Base-by-base conservation (phyloP, 2,113 vertebrate species). In the Pseudonaja textilis region DNA sequence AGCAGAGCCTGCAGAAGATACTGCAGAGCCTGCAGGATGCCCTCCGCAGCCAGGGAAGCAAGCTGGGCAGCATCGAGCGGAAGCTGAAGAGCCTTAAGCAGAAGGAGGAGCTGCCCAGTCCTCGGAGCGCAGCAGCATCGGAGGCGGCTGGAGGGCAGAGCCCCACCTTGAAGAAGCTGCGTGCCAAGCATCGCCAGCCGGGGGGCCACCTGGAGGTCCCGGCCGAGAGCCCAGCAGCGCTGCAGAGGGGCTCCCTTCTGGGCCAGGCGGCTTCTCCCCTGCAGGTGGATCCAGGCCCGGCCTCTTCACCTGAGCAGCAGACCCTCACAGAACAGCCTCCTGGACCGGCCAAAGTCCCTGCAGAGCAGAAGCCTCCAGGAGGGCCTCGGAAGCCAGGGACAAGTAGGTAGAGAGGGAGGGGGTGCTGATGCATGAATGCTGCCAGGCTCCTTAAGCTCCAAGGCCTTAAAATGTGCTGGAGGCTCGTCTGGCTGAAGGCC, bases 1-100 rank as follows among this genome's bases (percentile, higher is more conserved):
- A 95, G 26, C 95, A 95, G 1, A 89, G 96, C 74, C 90, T 98
- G 5, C 94, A 96, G 29, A 85, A 95, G 20, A 95, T 93, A 5
- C 59, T 98, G 26, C 94, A 91, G 39, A 93, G 90, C 6, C 64
- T 98, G 47, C 96, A 91, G 25, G 95, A 96, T 1, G 95, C 96
- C 0, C 57, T 98, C 42, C 97, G 96, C n/a, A 93, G 90, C 85
- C 97, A 98, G 91, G 96, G 92, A 0, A 20, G 93, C 20, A 97
- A 96, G 81, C 95, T 98, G 69, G 95, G 52, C 1, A 94, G 90
- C 16, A 85, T 98, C 0, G 96, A 98, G 93, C 94, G 87, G 18
- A 94, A 18, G 85, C 34, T 97, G 1, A 91, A 47, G 34, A 74
- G 9, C 61, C 2, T 39, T 69, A 1, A 45, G 92, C 50, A 64